Percentiles rank a stretch among this genome's conserved stretches.
phyloP scores from a whole-genome alignment of 2,888 invertebrate genomes.

The Silvanus unidentatus region DNA sequence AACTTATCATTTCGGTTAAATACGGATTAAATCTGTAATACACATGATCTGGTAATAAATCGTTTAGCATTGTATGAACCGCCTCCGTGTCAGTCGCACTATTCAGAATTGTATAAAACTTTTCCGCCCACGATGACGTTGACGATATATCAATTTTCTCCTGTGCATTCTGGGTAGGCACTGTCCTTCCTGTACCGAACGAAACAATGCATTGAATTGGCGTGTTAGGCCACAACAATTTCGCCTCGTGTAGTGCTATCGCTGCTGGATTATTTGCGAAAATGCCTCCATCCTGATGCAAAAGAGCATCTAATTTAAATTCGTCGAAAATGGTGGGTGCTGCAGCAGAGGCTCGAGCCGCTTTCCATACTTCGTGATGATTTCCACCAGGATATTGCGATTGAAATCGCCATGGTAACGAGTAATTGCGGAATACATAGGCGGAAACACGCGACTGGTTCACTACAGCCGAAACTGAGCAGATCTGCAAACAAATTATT shows the following conservation, averaged over 20 bases:
- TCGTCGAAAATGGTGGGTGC: constrained; percentile 90
- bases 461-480: constrained; percentile 73
- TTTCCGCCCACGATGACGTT: constrained; percentile 64
- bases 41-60: constrained; percentile 63
- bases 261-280: constrained; percentile 85
- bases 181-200: constrained; percentile 69
- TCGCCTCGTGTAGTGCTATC: constrained; percentile 82
- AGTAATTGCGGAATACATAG: constrained; percentile 82
- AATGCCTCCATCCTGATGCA: constrained; percentile 78
- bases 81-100: constrained; percentile 85
- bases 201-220: constrained; percentile 75
- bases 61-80: constrained; percentile 70
- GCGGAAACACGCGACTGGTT: constrained; percentile 67
- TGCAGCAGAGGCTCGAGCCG: constrained; percentile 82
- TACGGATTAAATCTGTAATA: constrained; percentile 89
- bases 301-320: constrained; percentile 60
- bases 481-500: constrained; percentile 60
- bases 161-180: constrained; percentile 36
- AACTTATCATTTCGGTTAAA: constrained; percentile 67
- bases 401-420: constrained; percentile 61
- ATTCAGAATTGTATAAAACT: constrained; percentile 74
- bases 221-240: constrained; percentile 71
- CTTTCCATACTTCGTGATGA: constrained; percentile 71
- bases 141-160: constrained; percentile 23
- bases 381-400: constrained; percentile 67